These are phyloP conservation scores for Argyrosomus japonicus DNA, from an alignment of 2,113 vertebrate genomes.

Conservation along the genomic window DNA sequence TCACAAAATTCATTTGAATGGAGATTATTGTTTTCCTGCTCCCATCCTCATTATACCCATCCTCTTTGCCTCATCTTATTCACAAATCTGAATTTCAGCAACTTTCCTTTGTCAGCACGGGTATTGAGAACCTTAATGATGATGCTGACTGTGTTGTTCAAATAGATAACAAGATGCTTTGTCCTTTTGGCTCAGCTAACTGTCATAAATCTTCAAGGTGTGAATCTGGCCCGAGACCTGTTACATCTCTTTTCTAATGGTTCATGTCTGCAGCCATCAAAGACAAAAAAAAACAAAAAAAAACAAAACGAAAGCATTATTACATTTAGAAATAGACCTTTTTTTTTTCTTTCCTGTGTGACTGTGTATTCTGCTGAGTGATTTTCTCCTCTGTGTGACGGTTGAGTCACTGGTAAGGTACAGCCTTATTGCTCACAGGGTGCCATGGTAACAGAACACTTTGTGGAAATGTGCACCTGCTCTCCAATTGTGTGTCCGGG, in stretches of 20 bases:
- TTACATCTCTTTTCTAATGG: neutral
- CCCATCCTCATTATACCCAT: conserved; percentile 1
- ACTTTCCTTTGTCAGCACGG: neutral
- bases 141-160: neutral
- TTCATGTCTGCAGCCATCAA: neutral
- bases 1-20: conserved; percentile 2
- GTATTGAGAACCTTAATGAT: neutral
- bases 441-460: conserved; percentile 70
- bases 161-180: conserved; percentile 3
- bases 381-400: conserved; percentile 43
- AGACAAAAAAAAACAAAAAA: neutral
- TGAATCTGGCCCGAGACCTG: neutral
- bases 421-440: conserved; percentile 57
- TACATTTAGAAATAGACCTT: neutral
- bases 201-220: neutral
- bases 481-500: conserved; percentile 51
- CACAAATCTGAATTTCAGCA: conserved; percentile 19
- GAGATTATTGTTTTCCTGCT: conserved; percentile 1
- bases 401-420: conserved; percentile 69
- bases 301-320: neutral
- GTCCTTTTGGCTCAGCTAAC: neutral
- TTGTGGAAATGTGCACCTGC: conserved; percentile 70
- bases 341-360: conserved; percentile 5
- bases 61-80: neutral
- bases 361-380: conserved; percentile 36